phyloP scores from a whole-genome alignment of 2,797 vertebrate genomes.

The Chiroxiphia lanceolata region DNA sequence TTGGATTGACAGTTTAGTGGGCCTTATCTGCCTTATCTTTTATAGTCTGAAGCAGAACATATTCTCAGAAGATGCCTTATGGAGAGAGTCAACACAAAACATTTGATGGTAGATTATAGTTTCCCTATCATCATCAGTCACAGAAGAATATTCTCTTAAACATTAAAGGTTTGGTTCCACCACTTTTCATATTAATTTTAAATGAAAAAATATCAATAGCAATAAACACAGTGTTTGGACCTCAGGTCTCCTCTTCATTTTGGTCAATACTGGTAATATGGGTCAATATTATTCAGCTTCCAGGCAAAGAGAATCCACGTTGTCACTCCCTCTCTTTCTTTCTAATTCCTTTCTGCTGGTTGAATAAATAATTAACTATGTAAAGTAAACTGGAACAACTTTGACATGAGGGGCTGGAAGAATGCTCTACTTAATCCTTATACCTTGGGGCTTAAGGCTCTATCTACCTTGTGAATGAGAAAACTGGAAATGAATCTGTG shows the following conservation, averaged over 20 bases:
- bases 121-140: not conserved
- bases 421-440: not conserved
- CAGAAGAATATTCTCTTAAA: not conserved
- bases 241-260: not conserved
- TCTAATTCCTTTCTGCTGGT: not conserved
- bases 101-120: not conserved
- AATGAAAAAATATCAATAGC: not conserved
- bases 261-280: not conserved
- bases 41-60: not conserved
- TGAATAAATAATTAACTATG: not conserved
- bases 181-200: not conserved
- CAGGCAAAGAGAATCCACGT: not conserved
- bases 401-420: not conserved
- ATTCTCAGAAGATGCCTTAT: not conserved
- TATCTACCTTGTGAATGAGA: not conserved
- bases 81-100: not conserved
- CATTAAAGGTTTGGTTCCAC: not conserved
- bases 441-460: not conserved
- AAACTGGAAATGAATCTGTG: not conserved
- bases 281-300: not conserved
- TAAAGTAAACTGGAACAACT: not conserved
- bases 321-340: not conserved
- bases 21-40: not conserved
- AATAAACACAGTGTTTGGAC: not conserved
- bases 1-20: accelerated